Evolutionary conservation across 2,888 invertebrate species (phyloP), one percentile per base, ranked within the genome.

Genomic region (Netelia inedita): DNA sequence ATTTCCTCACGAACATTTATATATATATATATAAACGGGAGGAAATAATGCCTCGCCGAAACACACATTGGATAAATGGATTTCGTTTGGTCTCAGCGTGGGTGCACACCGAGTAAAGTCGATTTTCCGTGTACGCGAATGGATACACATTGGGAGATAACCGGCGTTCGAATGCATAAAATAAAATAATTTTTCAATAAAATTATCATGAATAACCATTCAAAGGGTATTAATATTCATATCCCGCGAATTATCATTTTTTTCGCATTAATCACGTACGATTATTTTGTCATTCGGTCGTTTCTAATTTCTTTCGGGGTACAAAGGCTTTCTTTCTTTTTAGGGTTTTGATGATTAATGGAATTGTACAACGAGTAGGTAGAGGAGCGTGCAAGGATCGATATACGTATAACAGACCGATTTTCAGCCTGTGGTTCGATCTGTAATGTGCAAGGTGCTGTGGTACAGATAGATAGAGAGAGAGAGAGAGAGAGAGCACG

Each of bases 401-500:
- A 50, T 14, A 28, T 28, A 35, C 6, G 5, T 1, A 35, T 1
- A 35, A 35, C 35, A 35, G 6, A 35, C 35, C 35, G 8, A 35
- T 35, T 35, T 35, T 6, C 35, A 35, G 35, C 1, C 35, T 3
- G 35, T 35, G 35, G 35, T 3, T 35, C 35, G 35, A 35, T 35
- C 35, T 35, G 35, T 35, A 35, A 35, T 35, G 35, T 35, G 35
- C 35, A 35, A 35, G 35, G 35, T 35, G 35, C 35, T 6, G 35
- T 0, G 35, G 16, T 16, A 35, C 35, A 35, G 41, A 63, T 14
- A 35, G 35, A 1, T 35, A 59, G 53, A 65, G 35, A 81, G 63
- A 76, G 57, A 69, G 82, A 85, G 59, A 23, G 59, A 66, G 65
- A 43, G 68, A 75, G 68, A 65, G 19, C 35, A 65, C 80, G 53